These are phyloP conservation scores for Cynopterus brachyotis DNA, from an alignment of 2,113 vertebrate species.

Conservation along the genomic window DNA sequence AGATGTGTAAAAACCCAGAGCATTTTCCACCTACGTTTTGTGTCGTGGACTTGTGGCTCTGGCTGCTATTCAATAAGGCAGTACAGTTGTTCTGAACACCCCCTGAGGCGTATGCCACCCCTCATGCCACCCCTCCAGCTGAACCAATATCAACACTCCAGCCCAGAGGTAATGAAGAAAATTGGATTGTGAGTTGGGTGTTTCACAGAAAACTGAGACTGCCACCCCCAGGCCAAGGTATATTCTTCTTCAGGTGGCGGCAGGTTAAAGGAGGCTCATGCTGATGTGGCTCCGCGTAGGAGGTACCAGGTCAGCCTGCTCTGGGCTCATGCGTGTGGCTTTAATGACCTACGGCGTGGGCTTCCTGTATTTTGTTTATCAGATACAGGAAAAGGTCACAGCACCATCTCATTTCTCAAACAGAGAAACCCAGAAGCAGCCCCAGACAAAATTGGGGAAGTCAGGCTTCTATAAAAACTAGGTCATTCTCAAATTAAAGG, in stretches of 20 bases:
- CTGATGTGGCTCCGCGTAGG: neutral
- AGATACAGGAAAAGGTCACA: neutral
- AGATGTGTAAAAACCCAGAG: constrained; percentile 40
- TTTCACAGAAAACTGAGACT: constrained; percentile 40
- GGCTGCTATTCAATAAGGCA: neutral
- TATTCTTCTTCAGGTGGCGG: neutral
- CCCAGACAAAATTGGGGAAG: neutral
- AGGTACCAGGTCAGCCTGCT: neutral
- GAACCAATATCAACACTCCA: neutral
- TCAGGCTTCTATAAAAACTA: neutral
- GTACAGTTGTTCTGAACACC: neutral
- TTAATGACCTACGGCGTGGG: neutral
- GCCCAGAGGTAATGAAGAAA: neutral
- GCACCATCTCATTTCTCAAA: neutral
- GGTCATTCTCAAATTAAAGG: neutral
- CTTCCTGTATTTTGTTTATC: neutral
- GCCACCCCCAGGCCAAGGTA: neutral
- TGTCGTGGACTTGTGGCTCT: constrained; percentile 29
- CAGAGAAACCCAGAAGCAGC: neutral
- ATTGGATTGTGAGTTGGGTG: neutral
- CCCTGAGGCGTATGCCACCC: neutral
- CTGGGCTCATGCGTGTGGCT: neutral
- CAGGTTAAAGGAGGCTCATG: neutral
- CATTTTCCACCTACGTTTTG: neutral
- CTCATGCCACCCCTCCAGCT: neutral